Evolutionary conservation across 2,113 vertebrate genomes (phyloP), one percentile per base, ranked within the genome.

Genomic region (Symphodus melops): DNA sequence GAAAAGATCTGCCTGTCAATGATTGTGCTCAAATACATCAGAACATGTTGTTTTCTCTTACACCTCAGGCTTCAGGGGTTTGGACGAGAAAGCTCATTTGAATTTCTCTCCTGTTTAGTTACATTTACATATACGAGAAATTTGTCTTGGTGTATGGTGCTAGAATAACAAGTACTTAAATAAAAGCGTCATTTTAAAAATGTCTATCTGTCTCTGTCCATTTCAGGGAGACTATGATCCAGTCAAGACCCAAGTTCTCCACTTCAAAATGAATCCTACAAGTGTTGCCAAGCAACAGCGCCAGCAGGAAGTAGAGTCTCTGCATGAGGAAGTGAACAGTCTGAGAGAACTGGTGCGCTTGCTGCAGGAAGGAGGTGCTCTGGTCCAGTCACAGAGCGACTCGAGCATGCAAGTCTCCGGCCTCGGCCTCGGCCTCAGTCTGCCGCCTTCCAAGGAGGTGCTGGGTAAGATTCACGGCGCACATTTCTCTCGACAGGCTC

Each of bases 151-250:
- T n/a, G n/a, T n/a, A n/a, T n/a, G n/a, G n/a, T n/a, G n/a, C n/a
- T n/a, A n/a, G n/a, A n/a, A n/a, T n/a, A n/a, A n/a, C n/a, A n/a
- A n/a, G n/a, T n/a, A n/a, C n/a, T n/a, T n/a, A n/a, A n/a, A 25
- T 2, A 25, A 25, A 25, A 25, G 25, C 25, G 25, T 25, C 25
- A 25, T 41, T 10, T 41, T 11, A n/a, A 41, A 51, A n/a, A 2
- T 67, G 12, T 65, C n/a, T 59, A 3, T 44, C 0, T 57, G 5
- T 49, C 19, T 65, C 25, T 62, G 13, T 79, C 12, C 74, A n/a
- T 68, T 39, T 75, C 55, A 99, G 98, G 97, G 96, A 0, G 94
- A 95, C 91, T 98, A 96, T 0, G 95, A 99, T 88, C 95, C 95
- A 33, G 92, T 94, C 67, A 96, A 88, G 78, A 97, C 95, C 79